Evolutionary conservation across 2,888 invertebrate species (phyloP).

Genomic region (Tridacna crocea): DNA sequence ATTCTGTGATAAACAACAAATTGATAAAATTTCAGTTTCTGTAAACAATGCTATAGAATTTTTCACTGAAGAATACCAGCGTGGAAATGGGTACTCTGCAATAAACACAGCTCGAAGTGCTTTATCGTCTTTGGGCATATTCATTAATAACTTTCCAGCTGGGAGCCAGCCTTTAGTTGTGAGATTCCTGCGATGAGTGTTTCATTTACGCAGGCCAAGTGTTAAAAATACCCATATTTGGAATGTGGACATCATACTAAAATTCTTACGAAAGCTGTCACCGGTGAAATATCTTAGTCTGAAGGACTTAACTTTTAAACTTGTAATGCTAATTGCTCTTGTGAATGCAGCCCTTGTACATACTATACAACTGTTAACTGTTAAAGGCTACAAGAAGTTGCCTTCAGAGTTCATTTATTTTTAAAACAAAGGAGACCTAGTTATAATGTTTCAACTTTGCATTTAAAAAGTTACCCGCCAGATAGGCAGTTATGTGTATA

Average conservation of each 20-base stretch:
- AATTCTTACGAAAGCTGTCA: conserved; percentile 22
- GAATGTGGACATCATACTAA: conserved; percentile 8
- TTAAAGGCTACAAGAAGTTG: conserved; percentile 27
- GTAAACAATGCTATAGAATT: conserved; percentile 49
- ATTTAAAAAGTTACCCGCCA: conserved; percentile 24
- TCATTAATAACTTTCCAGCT: conserved; percentile 26
- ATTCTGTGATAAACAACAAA: conserved; percentile 49
- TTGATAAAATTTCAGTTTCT: conserved; percentile 52
- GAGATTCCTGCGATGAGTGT: conserved; percentile 33
- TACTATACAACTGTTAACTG: conserved; percentile 16
- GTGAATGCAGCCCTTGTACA: conserved; percentile 24
- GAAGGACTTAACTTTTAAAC: conserved; percentile 15
- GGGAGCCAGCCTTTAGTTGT: conserved; percentile 47
- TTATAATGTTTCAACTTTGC: conserved; percentile 24
- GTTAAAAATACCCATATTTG: conserved; percentile 13
- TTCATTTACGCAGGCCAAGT: not conserved
- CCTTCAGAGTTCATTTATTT: conserved; percentile 22
- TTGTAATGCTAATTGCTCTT: conserved; percentile 26
- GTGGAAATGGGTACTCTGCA: conserved; percentile 44
- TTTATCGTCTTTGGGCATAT: conserved; percentile 35
- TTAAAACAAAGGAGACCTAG: conserved; percentile 22
- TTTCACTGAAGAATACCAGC: conserved; percentile 32
- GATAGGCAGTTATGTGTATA: conserved; percentile 26
- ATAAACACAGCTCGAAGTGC: conserved; percentile 48
- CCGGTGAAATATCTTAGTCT: conserved; percentile 3